Percentiles rank a stretch among this genome's conserved stretches.
Evolutionary conservation across 2,888 invertebrate genomes (phyloP).

Genomic region (Malacosoma neustria): DNA sequence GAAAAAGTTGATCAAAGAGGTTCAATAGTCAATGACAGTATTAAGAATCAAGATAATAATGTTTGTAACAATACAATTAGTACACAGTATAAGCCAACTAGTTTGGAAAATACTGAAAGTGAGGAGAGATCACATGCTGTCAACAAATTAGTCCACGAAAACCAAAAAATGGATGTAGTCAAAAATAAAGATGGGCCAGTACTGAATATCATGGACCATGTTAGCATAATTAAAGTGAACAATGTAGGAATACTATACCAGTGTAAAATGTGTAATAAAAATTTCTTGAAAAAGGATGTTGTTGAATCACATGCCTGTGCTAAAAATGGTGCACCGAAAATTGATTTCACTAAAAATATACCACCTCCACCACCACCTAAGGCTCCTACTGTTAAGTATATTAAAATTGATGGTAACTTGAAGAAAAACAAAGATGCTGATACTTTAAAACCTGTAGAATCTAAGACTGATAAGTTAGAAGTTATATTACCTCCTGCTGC

Average conservation of each 20-base stretch:
- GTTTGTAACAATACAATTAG: conserved; percentile 8
- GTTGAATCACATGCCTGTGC: conserved; percentile 57
- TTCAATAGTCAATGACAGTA: conserved; percentile 1
- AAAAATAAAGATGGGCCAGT: conserved; percentile 14
- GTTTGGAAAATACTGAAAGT: conserved; percentile 6
- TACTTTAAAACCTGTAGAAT: conserved; percentile 16
- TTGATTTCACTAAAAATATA: conserved; percentile 28
- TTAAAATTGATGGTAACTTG: conserved; percentile 33
- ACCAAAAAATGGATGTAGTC: background rate
- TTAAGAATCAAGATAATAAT: conserved; percentile 8
- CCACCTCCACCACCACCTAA: conserved; percentile 40
- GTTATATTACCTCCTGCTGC: background rate
- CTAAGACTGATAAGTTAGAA: conserved; percentile 2
- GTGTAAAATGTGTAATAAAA: conserved; percentile 61
- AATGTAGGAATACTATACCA: conserved; percentile 62
- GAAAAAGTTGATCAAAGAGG: conserved; percentile 19
- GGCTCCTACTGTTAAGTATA: conserved; percentile 52
- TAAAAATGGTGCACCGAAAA: conserved; percentile 46
- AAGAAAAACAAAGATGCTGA: conserved; percentile 21
- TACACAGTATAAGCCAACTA: conserved; percentile 9
- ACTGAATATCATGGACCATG: conserved; percentile 61
- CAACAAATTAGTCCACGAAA: too few species aligned
- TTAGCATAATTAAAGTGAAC: conserved; percentile 60
- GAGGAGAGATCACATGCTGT: too few species aligned
- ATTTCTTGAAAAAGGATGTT: conserved; percentile 57